Evolutionary conservation across 2,888 invertebrate species (phyloP), one percentile per base, ranked within the genome.

Genomic region (Argyra leucocephala): DNA sequence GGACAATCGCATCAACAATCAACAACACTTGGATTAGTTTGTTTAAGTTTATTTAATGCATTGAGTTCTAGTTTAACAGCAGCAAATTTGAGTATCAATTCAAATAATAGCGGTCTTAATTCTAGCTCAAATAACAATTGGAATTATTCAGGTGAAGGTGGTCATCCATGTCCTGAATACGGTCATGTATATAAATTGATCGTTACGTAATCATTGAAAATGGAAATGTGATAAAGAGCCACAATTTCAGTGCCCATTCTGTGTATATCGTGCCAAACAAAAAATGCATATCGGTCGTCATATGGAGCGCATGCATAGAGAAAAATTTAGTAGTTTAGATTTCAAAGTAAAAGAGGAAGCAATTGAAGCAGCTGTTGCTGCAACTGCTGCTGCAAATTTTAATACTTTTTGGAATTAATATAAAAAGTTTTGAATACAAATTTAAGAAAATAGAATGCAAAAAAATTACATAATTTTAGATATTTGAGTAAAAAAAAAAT

Each of bases 181-280:
- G 91, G 90, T 68, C 84, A 92, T 71, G 86, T 89, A 69, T 93
- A 93, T 82, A 92, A 92, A 79, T 84, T 92, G 71, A 72, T 91
- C 91, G 67, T 81, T 90, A 73, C 84, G 90, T 68, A 90, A 90
- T 78, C 90, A 90, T 76, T 89, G 89, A 82, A 90, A 90, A 79
- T 90, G 90, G 90, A 90, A 90, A 80, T 90, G 90, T 79, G 89
- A 89, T 75, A 90, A 90, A 78, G 90, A 90, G 79, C 90, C 90
- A 22, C 89, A 89, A 79, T 90, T 90, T 78, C 87, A 88, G 76
- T 91, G 91, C 78, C 88, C 88, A 23, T 89, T 88, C 80, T 91
- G 91, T 80, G 88, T 88, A n/a, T 90, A 90, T 78, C 85, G 89
- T 73, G 90, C 90, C 75, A 90, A 90, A 76, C 89, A 90, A 79